Evolutionary conservation across 2,888 invertebrate species (phyloP).

Genomic region (Pycnomerus fuliginosus): DNA sequence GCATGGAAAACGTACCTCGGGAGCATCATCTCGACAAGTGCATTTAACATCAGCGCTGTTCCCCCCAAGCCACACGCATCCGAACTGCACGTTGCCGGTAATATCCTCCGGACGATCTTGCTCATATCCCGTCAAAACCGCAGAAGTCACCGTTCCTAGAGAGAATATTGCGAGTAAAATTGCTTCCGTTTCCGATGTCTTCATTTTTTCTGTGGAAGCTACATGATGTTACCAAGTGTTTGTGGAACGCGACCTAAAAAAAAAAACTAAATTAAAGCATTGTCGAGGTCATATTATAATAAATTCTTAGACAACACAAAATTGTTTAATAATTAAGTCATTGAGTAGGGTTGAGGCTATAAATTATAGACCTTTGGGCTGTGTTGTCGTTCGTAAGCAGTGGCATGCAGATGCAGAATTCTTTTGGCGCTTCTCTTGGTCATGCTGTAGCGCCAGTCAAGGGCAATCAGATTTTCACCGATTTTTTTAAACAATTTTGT

Average conservation of each 20-base stretch:
- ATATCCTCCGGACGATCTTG: conserved; percentile 34
- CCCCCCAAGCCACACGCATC: conserved; percentile 48
- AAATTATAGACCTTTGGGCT: too few species aligned
- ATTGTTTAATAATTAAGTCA: too few species aligned
- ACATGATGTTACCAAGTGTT: conserved; percentile 15
- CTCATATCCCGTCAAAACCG: conserved; percentile 27
- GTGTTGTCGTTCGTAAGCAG: too few species aligned
- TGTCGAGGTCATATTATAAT: not conserved
- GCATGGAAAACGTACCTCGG: too few species aligned
- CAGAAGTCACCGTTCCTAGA: conserved; percentile 12
- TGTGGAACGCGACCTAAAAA: conserved; percentile 7
- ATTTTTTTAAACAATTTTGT: too few species aligned
- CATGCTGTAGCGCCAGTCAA: too few species aligned
- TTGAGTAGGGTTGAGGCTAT: too few species aligned
- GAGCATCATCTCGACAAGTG: conserved; percentile 38
- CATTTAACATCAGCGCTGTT: conserved; percentile 38
- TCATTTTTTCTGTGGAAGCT: conserved; percentile 18
- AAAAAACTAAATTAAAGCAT: not conserved
- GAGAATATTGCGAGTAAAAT: conserved; percentile 17
- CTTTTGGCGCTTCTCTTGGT: too few species aligned
- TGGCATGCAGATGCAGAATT: too few species aligned
- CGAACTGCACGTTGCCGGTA: conserved; percentile 40
- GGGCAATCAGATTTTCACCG: too few species aligned
- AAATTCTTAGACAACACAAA: too few species aligned
- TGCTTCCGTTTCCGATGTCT: conserved; percentile 8